A percentile compares a stretch with the other conserved stretches of the same genome.
phyloP scores from a whole-genome alignment of 2,888 invertebrate species.

The Drosophila borborema region DNA sequence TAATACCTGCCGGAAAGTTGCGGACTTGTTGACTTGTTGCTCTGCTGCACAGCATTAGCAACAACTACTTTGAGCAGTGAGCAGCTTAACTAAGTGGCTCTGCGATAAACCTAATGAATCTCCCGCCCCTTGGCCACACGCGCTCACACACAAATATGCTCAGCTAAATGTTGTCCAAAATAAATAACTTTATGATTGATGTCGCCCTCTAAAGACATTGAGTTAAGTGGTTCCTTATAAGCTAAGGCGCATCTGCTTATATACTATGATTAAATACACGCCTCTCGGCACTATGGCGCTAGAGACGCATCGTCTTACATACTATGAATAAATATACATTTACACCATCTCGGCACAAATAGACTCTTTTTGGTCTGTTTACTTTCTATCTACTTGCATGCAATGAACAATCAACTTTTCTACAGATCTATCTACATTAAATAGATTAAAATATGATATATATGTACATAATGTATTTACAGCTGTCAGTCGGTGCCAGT shows the following conservation, averaged over 20 bases:
- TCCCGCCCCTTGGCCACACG: background rate
- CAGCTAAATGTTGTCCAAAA: background rate
- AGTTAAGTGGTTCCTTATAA: background rate
- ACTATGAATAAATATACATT: too few relatives aligned
- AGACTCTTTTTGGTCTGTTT: background rate
- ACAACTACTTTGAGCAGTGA: conserved; percentile 3
- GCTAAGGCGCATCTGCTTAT: background rate
- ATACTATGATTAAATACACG: background rate
- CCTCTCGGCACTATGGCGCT: background rate
- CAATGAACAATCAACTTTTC: background rate
- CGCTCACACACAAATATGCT: background rate
- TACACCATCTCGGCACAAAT: background rate
- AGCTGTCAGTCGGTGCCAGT: background rate
- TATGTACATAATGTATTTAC: background rate
- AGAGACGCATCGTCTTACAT: too few relatives aligned
- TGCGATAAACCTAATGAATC: conserved; percentile 4
- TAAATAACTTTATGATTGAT: conserved; percentile 3
- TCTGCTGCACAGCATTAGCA: background rate
- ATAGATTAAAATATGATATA: background rate
- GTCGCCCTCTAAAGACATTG: background rate
- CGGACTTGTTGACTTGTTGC: conserved; percentile 4
- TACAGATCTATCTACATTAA: background rate
- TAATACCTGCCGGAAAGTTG: conserved; percentile 17
- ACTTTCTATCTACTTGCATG: background rate
- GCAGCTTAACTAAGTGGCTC: conserved; percentile 20